phyloP scores from a whole-genome alignment of 2,888 invertebrate species.

The Drosophila longiperda region DNA sequence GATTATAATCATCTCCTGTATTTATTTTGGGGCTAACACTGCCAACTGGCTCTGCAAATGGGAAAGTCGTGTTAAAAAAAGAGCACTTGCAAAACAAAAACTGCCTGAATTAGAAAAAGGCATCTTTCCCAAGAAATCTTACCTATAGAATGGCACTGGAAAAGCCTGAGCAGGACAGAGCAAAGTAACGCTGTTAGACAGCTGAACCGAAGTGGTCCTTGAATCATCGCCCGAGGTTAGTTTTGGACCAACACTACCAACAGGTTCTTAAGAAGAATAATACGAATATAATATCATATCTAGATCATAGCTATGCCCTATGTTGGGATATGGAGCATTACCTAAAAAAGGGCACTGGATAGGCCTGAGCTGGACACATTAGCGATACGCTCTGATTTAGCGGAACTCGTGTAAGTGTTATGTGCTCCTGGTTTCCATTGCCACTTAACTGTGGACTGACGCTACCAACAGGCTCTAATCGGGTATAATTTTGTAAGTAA shows the following conservation, averaged over 20 bases:
- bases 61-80: not conserved
- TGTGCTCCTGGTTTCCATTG: slow-evolving; percentile 87
- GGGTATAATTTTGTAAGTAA: not conserved
- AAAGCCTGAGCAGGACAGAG: slow-evolving; percentile 89
- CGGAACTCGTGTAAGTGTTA: slow-evolving; percentile 86
- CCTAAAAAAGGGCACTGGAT: slow-evolving; percentile 89
- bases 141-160: slow-evolving; percentile 90
- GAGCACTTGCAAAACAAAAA: slow-evolving; percentile 33
- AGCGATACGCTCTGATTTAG: slow-evolving; percentile 87
- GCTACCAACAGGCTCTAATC: slow-evolving; percentile 86
- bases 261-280: slow-evolving; percentile 84
- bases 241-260: slow-evolving; percentile 87
- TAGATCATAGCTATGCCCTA: slow-evolving; percentile 8
- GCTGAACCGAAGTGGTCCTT: slow-evolving; percentile 86
- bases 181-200: slow-evolving; percentile 86
- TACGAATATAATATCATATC: not conserved
- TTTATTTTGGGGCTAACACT: slow-evolving; percentile 88
- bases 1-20: slow-evolving; percentile 87
- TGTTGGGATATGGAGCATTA: slow-evolving; percentile 76
- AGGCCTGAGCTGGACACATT: slow-evolving; percentile 91
- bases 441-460: slow-evolving; percentile 88
- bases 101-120: slow-evolving; percentile 53
- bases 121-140: slow-evolving; percentile 58
- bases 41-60: slow-evolving; percentile 82
- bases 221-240: slow-evolving; percentile 89